Conservation (phyloP, 2,113 vertebrate species). For the Nibea coibor region DNA sequence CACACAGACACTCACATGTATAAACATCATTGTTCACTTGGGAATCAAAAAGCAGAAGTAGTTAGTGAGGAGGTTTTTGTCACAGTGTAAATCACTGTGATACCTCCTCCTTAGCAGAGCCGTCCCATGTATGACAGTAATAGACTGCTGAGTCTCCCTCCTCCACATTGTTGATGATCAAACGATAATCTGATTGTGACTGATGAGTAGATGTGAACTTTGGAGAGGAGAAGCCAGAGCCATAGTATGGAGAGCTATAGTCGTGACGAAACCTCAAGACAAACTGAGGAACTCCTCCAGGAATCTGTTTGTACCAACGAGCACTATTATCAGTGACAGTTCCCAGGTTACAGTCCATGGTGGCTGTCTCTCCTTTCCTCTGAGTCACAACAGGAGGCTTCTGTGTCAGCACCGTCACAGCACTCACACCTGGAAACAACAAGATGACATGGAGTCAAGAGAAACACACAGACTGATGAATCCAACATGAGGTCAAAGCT, state of each 20-base stretch:
- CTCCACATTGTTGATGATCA: conserved; percentile 63
- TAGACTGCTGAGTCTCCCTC: conserved; percentile 6
- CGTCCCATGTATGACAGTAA: not conserved
- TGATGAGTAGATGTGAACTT: conserved; percentile 54
- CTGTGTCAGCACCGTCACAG: too few species aligned
- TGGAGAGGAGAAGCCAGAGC: conserved; percentile 59
- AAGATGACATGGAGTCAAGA: too few species aligned
- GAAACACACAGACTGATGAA: too few species aligned
- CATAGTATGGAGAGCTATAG: not conserved
- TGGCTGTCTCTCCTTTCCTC: conserved; percentile 50
- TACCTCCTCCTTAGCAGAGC: not conserved
- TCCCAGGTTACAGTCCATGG: conserved; percentile 57
- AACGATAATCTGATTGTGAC: conserved; percentile 49
- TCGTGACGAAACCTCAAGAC: accelerated
- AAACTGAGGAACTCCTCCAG: conserved; percentile 38
- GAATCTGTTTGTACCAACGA: conserved; percentile 66
- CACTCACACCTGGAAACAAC: too few species aligned
- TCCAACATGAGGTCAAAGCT: conserved; percentile 21
- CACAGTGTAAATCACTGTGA: too few species aligned
- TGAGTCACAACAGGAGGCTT: conserved; percentile 35
- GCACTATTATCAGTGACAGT: not conserved
- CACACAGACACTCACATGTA: too few species aligned
- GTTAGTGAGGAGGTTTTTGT: too few species aligned
- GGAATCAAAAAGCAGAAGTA: too few species aligned
- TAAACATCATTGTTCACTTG: too few species aligned